A percentile compares a stretch with the other conserved stretches of the same genome.
Conservation (phyloP, 1,140 invertebrate genomes). For the Bilobella aurantiaca region DNA sequence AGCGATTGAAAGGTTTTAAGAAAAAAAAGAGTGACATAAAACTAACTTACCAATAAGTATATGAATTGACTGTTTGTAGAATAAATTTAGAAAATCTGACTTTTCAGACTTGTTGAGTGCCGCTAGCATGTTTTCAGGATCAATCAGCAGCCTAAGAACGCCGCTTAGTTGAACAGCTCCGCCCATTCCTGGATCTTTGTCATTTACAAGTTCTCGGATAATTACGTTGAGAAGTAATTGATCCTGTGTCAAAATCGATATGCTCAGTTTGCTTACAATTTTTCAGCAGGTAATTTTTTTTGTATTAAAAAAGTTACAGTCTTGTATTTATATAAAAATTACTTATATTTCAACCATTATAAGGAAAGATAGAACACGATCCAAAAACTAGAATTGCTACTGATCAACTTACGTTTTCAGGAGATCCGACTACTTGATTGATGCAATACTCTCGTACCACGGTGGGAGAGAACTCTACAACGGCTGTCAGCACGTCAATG, state of each 20-base stretch:
- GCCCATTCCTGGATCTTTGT: slow-evolving; percentile 79
- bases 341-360: no score
- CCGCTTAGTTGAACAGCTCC: slow-evolving; percentile 92
- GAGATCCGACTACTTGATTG: slow-evolving; percentile 68
- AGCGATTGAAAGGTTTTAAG: background rate
- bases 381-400: no score
- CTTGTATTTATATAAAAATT: no score
- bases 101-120: slow-evolving; percentile 92
- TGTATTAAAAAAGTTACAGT: no score
- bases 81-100: slow-evolving; percentile 94
- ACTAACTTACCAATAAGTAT: slow-evolving; percentile 66
- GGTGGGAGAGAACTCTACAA: slow-evolving; percentile 50
- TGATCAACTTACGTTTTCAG: slow-evolving; percentile 66
- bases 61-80: slow-evolving; percentile 97
- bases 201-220: slow-evolving; percentile 88
- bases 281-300: background rate
- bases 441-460: slow-evolving; percentile 94
- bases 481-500: slow-evolving; percentile 94
- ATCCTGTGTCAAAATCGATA: slow-evolving; percentile 51
- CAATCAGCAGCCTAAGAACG: slow-evolving; percentile 82
- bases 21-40: no score
- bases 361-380: no score
- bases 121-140: slow-evolving; percentile 97
- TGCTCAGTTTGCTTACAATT: slow-evolving; percentile 27
- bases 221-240: slow-evolving; percentile 93